Base-by-base conservation (phyloP, 1,140 invertebrate genomes). In the Calosoma granatense region DNA sequence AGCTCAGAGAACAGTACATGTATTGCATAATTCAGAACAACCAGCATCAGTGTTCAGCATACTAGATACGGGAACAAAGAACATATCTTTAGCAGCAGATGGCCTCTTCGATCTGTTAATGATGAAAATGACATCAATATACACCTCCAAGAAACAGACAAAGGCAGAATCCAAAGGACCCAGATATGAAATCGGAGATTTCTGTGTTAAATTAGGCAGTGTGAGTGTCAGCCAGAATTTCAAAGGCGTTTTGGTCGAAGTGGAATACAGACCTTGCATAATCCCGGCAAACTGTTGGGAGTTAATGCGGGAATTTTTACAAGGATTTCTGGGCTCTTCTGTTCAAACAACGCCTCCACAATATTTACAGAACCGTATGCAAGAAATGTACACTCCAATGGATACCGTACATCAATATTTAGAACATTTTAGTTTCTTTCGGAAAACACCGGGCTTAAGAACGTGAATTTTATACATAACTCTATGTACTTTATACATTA, bases 401-500 rank as follows among this genome's bases (percentile, higher is more conserved):
- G 93, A 97, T 70, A 96, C 92, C 0, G 88, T 97, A 53, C 87
- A 92, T 60, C 94, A 97, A 67, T 98, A 98, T 72, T 79, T 97
- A 65, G 93, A 97, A 72, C 90, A 96, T 68, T 97, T 97, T 71
- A 90, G 85, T 61, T 84, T 86, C 54, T 93, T 92, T 66, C 78
- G 91, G 52, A 96, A 96, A 72, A 72, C 80, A 1, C 76, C 81
- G 1, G 76, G 76, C 21, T 73, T 78, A 30, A 66, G 63, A n/a
- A n/a, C 62, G 6, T 64, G 52, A 60, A 6, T 47, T 57, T 39
- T 54, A n/a, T n/a, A n/a, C n/a, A n/a, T n/a, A n/a, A n/a, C n/a
- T n/a, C n/a, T n/a, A n/a, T n/a, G n/a, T n/a, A n/a, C n/a, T n/a
- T n/a, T n/a, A n/a, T n/a, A n/a, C n/a, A n/a, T n/a, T n/a, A n/a